These are phyloP conservation scores for Solenopsis invicta DNA, from an alignment of 1,140 invertebrate species.

Conservation along the genomic window DNA sequence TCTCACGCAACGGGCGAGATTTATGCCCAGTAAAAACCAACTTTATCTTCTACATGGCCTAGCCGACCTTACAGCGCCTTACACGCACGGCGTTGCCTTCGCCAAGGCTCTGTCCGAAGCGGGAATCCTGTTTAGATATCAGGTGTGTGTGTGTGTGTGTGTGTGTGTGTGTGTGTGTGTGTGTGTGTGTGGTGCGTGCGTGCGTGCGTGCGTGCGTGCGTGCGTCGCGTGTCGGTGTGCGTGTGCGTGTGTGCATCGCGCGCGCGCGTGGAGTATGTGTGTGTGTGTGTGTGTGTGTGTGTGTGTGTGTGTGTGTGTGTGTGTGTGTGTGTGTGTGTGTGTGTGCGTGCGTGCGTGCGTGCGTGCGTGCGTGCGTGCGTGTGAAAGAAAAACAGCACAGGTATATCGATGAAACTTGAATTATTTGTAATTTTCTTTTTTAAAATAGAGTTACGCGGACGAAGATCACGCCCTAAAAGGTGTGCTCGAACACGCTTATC, in stretches of 20 bases:
- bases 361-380: no score
- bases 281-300: constrained; percentile 85
- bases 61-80: constrained; percentile 96
- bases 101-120: constrained; percentile 95
- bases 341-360: no score
- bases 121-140: constrained; percentile 95
- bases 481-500: constrained; percentile 94
- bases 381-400: not conserved
- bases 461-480: constrained; percentile 93
- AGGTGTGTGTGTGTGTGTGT: constrained; percentile 88
- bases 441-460: constrained; percentile 92
- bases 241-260: no score
- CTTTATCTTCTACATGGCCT: constrained; percentile 96
- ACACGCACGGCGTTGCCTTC: constrained; percentile 96
- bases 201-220: no score
- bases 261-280: no score
- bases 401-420: not conserved
- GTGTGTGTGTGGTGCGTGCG: no score
- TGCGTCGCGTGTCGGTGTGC: no score
- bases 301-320: no score
- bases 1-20: constrained; percentile 93
- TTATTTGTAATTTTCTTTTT: not conserved
- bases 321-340: no score
- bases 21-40: constrained; percentile 93
- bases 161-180: no score